phyloP scores from a whole-genome alignment of 2,888 invertebrate genomes.

The Agrochola litura region DNA sequence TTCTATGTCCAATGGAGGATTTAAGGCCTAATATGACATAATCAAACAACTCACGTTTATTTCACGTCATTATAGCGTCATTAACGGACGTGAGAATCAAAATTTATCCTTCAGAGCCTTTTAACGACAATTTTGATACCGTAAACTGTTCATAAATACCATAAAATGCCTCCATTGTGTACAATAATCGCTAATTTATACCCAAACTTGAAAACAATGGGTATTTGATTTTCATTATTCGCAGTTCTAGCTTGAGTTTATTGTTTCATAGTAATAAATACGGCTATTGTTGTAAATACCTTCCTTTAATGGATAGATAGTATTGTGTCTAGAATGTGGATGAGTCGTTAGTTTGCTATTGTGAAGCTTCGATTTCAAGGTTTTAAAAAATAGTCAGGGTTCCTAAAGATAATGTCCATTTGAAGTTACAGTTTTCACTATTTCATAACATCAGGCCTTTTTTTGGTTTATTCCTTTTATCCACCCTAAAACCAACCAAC shows the following conservation, averaged over 20 bases:
- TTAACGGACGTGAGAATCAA: background rate
- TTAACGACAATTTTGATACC: constrained; percentile 45
- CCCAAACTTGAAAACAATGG: constrained; percentile 61
- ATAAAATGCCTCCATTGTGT: constrained; percentile 53
- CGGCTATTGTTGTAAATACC: constrained; percentile 43
- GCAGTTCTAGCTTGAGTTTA: constrained; percentile 54
- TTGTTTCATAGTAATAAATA: constrained; percentile 66
- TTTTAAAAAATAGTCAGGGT: no score
- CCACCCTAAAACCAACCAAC: no score
- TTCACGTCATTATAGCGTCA: no score
- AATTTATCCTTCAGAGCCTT: constrained; percentile 34
- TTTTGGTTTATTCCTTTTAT: no score
- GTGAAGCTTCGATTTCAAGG: background rate
- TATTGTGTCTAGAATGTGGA: constrained; percentile 13
- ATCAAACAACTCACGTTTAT: constrained; percentile 43
- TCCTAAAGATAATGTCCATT: no score
- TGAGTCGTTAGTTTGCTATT: constrained; percentile 12
- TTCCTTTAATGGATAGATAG: constrained; percentile 40
- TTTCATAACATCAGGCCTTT: no score
- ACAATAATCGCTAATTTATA: constrained; percentile 60
- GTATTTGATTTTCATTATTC: constrained; percentile 67
- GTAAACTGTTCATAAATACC: constrained; percentile 49
- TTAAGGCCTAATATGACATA: constrained; percentile 1
- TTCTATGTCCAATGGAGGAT: background rate
- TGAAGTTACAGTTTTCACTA: no score